Percentiles rank a stretch among this genome's conserved stretches.
phyloP scores from a whole-genome alignment of 2,113 vertebrate species.

The Cyprinus carpio region DNA sequence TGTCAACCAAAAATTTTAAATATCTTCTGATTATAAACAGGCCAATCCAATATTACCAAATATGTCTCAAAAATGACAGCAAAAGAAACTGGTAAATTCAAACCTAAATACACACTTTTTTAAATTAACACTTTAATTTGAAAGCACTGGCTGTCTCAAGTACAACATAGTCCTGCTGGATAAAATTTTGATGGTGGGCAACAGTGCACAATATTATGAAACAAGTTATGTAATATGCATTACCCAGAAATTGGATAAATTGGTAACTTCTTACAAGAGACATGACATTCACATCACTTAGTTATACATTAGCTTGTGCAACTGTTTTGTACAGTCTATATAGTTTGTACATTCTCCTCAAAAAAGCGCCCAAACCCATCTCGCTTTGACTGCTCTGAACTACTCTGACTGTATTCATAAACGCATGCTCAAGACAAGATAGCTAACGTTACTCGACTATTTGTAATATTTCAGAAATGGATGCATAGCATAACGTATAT shows the following conservation, averaged over 20 bases:
- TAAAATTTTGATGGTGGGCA: background rate
- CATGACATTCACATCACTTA: background rate
- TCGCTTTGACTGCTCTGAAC: background rate
- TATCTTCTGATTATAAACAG: background rate
- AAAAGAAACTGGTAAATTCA: background rate
- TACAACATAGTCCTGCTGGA: background rate
- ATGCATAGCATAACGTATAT: background rate
- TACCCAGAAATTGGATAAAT: background rate
- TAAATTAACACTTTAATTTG: background rate
- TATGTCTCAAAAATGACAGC: background rate
- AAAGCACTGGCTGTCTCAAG: background rate
- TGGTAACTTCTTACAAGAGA: background rate
- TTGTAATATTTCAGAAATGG: background rate
- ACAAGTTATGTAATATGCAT: background rate
- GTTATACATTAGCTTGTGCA: background rate
- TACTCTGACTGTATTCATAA: background rate
- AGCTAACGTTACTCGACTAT: background rate
- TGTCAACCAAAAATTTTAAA: background rate
- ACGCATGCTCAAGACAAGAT: background rate
- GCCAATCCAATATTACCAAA: background rate
- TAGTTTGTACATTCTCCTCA: background rate
- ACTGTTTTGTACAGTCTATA: conserved; percentile 9
- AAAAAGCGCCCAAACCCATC: background rate
- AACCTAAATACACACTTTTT: background rate
- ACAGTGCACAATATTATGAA: background rate